Conservation (phyloP, 2,113 vertebrate species). For the Nycticorax nycticorax region DNA sequence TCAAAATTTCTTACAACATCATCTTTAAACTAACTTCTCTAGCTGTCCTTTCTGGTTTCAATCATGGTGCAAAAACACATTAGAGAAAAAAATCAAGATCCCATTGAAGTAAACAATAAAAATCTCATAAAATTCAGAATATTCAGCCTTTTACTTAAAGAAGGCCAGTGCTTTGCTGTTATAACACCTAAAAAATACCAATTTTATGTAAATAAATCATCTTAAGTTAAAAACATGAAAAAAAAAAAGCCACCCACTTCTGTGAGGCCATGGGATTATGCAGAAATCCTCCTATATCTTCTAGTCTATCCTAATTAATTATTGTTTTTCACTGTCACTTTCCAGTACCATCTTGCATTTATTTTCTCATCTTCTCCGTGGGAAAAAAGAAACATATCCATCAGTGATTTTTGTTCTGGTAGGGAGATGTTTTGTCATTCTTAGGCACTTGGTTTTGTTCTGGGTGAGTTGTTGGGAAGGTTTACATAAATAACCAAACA, state of each 20-base stretch:
- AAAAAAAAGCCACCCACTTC: neutral
- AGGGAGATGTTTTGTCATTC: neutral
- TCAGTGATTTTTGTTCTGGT: neutral
- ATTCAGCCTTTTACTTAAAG: neutral
- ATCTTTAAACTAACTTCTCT: neutral
- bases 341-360: neutral
- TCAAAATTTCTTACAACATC: neutral
- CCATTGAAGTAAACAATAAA: neutral
- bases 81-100: neutral
- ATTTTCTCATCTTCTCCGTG: neutral
- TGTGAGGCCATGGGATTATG: neutral
- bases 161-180: neutral
- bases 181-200: neutral
- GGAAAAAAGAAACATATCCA: neutral
- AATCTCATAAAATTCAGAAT: neutral
- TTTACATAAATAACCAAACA: conserved; percentile 33
- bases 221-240: neutral
- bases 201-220: neutral
- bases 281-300: neutral
- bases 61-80: neutral
- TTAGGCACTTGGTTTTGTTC: neutral
- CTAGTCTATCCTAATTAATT: neutral
- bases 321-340: neutral
- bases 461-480: neutral
- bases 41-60: neutral